Evolutionary conservation across 2,888 invertebrate species (phyloP), one percentile per base, ranked within the genome.

Genomic region (Tetramorium bicarinatum): DNA sequence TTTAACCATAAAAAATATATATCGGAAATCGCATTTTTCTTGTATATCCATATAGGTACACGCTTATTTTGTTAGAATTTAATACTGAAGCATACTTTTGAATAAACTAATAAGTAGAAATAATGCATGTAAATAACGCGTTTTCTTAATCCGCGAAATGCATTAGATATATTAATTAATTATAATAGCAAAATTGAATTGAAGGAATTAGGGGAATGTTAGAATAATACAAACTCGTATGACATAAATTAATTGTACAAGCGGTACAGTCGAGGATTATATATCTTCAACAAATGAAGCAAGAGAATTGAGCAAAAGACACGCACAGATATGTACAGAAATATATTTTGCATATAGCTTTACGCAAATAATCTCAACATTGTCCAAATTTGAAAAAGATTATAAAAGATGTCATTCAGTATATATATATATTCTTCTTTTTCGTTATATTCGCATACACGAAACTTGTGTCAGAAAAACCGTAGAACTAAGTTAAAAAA

Each of bases 101-200:
- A 13, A 41, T 72, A 47, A 77, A 64, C 15, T 54, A 77, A 44
- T 7, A 56, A 56, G 7, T 64, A 38, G 59, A 59, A 25, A 74
- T 47, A 80, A 79, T 80, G 59, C 77, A 47, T 80, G 79, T 80
- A 80, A 80, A 80, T 80, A 80, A 74, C 21, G 75, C 79, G n/a
- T 76, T 76, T 64, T 76, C 64, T 76, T 64, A 76, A 64, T 59
- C 47, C 13, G 18, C 21, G 74, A 34, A 21, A 76, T 75, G 49
- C 21, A 62, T 76, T 64, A 34, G 49, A 52, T 25, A 76, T 41
- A 62, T 61, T 7, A 74, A 76, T 21, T 49, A 49, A 61, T 61
- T 61, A 15, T 59, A 75, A 56, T 56, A 59, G 41, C 25, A 18
- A 9, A 54, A 54, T 54, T 54, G 52, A 77, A 69, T 9, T 54